Conservation (phyloP, 1,140 invertebrate species). For the Oedothorax gibbosus region DNA sequence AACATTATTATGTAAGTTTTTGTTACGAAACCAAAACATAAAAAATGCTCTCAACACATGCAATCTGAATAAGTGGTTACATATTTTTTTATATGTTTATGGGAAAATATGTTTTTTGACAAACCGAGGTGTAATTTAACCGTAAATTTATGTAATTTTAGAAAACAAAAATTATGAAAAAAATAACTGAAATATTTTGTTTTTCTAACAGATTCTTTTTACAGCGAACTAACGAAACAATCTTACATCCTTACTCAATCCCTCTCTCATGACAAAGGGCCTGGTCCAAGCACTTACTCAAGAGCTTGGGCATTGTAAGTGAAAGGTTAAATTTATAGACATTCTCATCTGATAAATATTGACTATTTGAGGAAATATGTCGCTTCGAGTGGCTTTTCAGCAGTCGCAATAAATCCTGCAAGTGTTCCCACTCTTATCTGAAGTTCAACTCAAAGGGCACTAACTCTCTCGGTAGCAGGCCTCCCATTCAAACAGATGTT, state of each 20-base stretch:
- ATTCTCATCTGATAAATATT: constrained; percentile 41
- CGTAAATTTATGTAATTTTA: too few species aligned
- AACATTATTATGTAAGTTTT: too few species aligned
- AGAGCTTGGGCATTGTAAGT: not conserved
- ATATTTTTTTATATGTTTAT: too few species aligned
- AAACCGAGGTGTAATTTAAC: too few species aligned
- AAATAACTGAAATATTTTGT: not conserved
- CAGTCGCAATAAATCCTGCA: constrained; percentile 16
- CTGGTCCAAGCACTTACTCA: not conserved
- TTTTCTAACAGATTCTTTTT: not conserved
- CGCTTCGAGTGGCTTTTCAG: constrained; percentile 9
- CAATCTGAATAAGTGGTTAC: too few species aligned
- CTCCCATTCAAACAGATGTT: constrained; percentile 3
- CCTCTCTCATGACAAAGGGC: not conserved
- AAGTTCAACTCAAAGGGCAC: not conserved
- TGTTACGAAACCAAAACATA: too few species aligned
- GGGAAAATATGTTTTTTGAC: too few species aligned
- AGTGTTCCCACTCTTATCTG: constrained; percentile 20
- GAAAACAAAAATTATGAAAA: not conserved
- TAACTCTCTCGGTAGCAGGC: not conserved
- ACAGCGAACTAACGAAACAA: not conserved
- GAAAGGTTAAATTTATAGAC: constrained; percentile 39
- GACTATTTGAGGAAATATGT: constrained; percentile 37
- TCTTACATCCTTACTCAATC: not conserved
- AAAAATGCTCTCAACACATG: too few species aligned